phyloP scores from a whole-genome alignment of 2,113 vertebrate species.

The Brienomyrus longianalis region DNA sequence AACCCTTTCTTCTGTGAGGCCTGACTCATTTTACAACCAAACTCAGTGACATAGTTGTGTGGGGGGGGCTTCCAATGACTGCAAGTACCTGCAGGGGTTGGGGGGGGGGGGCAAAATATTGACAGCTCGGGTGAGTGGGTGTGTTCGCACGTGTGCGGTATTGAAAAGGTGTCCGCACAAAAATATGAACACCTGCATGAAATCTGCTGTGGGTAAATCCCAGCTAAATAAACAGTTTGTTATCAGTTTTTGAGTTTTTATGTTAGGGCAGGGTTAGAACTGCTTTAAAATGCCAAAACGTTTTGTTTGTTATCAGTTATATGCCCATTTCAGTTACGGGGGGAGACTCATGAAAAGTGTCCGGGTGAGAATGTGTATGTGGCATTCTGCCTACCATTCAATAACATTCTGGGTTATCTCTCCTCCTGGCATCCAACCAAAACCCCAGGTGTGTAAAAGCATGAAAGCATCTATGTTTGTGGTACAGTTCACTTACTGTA shows the following conservation, averaged over 20 bases:
- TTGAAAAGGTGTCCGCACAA: background rate
- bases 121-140: slow-evolving; percentile 28
- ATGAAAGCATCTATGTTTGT: background rate
- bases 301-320: background rate
- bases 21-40: slow-evolving; percentile 53
- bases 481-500: background rate
- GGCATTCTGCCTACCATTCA: background rate
- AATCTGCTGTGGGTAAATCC: background rate
- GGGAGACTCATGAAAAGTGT: background rate
- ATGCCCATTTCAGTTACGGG: background rate
- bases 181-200: background rate
- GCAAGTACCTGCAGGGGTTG: slow-evolving; percentile 32
- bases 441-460: background rate
- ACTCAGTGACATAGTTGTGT: slow-evolving; percentile 39
- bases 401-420: background rate
- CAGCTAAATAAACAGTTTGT: background rate
- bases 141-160: slow-evolving; percentile 4
- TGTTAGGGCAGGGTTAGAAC: background rate
- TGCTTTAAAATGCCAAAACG: background rate
- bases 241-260: background rate
- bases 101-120: slow-evolving; percentile 31
- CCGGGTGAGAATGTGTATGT: background rate
- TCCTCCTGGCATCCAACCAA: background rate
- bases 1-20: slow-evolving; percentile 46
- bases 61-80: slow-evolving; percentile 35